Base-by-base conservation (phyloP, 2,797 vertebrate genomes). In the Enteromius paludinosus region DNA sequence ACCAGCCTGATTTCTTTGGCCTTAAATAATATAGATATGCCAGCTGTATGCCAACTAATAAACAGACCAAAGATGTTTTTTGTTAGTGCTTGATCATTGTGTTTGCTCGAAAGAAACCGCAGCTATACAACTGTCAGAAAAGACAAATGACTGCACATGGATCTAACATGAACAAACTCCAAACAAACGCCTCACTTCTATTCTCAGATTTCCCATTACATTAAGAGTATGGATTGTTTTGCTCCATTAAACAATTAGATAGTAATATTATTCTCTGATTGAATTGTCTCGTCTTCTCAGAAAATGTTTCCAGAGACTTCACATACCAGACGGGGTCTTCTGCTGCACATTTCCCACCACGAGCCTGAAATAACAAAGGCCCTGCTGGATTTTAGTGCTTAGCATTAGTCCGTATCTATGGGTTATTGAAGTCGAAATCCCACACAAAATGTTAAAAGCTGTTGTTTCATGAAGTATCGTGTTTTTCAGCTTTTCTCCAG, bases 241-340 rank as follows among this genome's bases (percentile, higher is more conserved):
- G 73, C 75, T 81, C 80, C 80, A 81, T 87, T 88, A 84, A 75
- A 38, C 84, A 81, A 88, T 87, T 82, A 85, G 80, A 86, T 86
- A 82, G 45, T 81, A 81, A 82, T 86, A 81, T 83, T 56, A 88
- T 85, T 82, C 82, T 87, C 79, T 80, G 43, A 84, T 88, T 88
- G 76, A 81, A 81, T 87, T 82, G 80, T 77, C 84, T 84, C 62
- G 64, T 83, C 77, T 73, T 80, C 83, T 79, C 52, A 10, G 69
- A 85, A 73, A 84, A 65, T 69, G 20, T 84, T 81, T 81, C 71
- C 66, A 82, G 76, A 75, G 84, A 41, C 54, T 62, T 84, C 77
- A 66, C 64, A 64, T 75, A 78, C 56, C 52, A 65, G 69, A 79
- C 43, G 25, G 82, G 38, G 65, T 78, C 68, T 20, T 70, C 74